phyloP scores from a whole-genome alignment of 2,888 invertebrate genomes.

The Torymus auratus region DNA sequence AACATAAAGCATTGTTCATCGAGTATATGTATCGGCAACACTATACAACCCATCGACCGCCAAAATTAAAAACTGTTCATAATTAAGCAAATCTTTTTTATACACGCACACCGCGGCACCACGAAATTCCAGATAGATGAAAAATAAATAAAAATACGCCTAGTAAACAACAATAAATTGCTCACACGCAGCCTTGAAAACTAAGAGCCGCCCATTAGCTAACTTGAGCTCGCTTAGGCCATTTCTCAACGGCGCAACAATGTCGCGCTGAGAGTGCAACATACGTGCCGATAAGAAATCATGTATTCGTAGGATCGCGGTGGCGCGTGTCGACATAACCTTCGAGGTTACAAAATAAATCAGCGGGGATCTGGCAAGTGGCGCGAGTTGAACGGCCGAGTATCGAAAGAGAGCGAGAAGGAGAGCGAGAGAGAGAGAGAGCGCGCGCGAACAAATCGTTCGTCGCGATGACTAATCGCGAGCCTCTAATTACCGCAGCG shows the following conservation, averaged over 20 bases:
- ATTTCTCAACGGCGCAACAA: not conserved
- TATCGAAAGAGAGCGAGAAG: slow-evolving; percentile 2
- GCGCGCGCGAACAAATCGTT: slow-evolving; percentile 64
- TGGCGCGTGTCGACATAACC: not conserved
- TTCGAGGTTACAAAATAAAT: slow-evolving; percentile 30
- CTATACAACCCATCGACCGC: no score
- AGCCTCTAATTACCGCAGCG: slow-evolving; percentile 62
- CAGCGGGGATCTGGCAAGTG: slow-evolving; percentile 26
- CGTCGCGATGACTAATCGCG: slow-evolving; percentile 65
- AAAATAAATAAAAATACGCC: no score
- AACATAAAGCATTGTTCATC: no score
- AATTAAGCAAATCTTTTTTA: no score
- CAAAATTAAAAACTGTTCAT: no score
- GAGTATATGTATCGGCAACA: no score
- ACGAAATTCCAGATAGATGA: no score
- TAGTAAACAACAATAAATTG: no score
- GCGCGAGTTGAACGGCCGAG: slow-evolving; percentile 39
- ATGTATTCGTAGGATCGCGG: not conserved
- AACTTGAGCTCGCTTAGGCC: not conserved
- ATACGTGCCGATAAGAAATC: not conserved
- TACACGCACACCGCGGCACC: no score
- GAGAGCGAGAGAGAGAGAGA: not conserved
- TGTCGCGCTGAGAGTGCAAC: not conserved
- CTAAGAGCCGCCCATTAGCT: no score
- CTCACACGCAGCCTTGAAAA: no score